phyloP scores from a whole-genome alignment of 2,797 vertebrate genomes.

The Chelidonichthys spinosus region DNA sequence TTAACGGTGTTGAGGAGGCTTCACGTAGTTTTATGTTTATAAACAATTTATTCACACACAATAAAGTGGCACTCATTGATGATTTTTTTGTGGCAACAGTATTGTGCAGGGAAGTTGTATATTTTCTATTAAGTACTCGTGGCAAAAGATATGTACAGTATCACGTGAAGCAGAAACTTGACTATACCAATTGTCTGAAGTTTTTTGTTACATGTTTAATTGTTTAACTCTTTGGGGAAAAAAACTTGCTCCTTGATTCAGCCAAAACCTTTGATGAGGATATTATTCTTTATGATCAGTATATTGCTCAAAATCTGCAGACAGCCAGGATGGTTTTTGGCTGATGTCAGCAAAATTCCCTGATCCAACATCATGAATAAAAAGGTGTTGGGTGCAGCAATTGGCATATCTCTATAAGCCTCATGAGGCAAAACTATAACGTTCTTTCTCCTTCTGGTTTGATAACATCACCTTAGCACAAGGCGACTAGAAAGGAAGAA shows the following conservation, averaged over 20 bases:
- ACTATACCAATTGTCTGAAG: not conserved
- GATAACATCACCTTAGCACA: not conserved
- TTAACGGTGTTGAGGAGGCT: conserved; percentile 9
- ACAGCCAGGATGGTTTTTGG: not conserved
- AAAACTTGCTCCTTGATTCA: not conserved
- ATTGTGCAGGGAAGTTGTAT: not conserved
- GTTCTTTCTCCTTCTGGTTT: no score
- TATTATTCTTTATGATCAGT: not conserved
- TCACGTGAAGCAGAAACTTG: not conserved
- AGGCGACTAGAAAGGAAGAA: not conserved
- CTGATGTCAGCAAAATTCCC: not conserved
- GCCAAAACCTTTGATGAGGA: conserved; percentile 4
- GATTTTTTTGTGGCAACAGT: conserved; percentile 1
- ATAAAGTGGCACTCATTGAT: conserved; percentile 6
- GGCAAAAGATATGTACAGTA: not conserved
- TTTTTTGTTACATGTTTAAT: not conserved
- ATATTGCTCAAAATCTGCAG: not conserved
- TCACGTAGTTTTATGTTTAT: not conserved
- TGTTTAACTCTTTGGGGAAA: not conserved
- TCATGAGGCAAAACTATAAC: no score
- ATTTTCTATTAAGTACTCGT: not conserved
- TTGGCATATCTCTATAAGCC: not conserved
- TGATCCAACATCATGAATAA: conserved; percentile 1
- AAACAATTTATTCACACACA: conserved; percentile 23
- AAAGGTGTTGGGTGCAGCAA: not conserved